A percentile compares a stretch with the other conserved stretches of the same genome.
Conservation (phyloP, 1,140 invertebrate genomes). For the Rhopalosiphum maidis region DNA sequence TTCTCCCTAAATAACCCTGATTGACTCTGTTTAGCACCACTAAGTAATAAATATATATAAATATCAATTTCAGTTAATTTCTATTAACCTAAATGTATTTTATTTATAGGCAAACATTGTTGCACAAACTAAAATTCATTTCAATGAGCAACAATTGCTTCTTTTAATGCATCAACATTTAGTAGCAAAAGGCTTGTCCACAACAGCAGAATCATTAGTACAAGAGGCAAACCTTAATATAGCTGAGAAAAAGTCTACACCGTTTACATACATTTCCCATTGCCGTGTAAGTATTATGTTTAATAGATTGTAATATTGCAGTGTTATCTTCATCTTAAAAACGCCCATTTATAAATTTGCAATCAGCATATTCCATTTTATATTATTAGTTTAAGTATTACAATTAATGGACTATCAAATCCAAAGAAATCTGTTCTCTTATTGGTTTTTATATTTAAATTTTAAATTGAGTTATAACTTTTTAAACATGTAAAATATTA, state of each 20-base stretch:
- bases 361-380: not conserved
- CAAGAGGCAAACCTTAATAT: constrained; percentile 74
- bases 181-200: constrained; percentile 74
- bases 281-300: constrained; percentile 59
- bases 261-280: constrained; percentile 66
- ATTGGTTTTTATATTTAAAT: not conserved
- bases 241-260: constrained; percentile 64
- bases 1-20: too few species aligned
- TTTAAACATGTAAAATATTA: not conserved
- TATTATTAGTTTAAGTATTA: not conserved
- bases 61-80: not conserved
- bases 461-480: not conserved
- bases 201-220: constrained; percentile 76
- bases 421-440: not conserved
- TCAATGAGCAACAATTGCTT: constrained; percentile 90
- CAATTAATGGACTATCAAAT: not conserved
- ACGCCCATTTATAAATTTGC: not conserved
- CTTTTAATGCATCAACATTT: constrained; percentile 93
- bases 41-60: not conserved
- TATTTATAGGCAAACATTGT: constrained; percentile 84
- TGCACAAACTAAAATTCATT: constrained; percentile 92
- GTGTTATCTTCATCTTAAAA: not conserved
- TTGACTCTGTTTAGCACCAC: not conserved
- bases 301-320: not conserved
- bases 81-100: constrained; percentile 6